Base-by-base conservation (phyloP, 2,797 vertebrate species). In the Anguilla megastoma region DNA sequence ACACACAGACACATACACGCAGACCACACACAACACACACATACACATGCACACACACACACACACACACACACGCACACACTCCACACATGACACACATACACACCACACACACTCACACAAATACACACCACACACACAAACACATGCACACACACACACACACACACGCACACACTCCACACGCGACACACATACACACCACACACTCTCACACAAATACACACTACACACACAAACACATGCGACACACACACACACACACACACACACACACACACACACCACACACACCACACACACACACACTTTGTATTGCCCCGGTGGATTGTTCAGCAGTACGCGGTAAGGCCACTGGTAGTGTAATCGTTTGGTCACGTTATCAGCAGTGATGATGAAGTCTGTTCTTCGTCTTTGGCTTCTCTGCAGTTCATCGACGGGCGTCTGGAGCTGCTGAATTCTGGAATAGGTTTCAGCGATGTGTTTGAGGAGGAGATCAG, bases 401-500 rank as follows among this genome's bases (percentile, higher is more conserved):
- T 58, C n/a, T n/a, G 48, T 33, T 88, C 33, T 1, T 90, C 90
- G 10, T 58, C 7, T 82, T 41, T 93, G 33, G 86, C 41, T 82
- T 88, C 87, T 12, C 41, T 88, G 50, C 88, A 99, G 98, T 99
- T 99, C 91, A 99, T 99, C 86, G 99, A 99, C 30, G 98, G 97
- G 0, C 97, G 99, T 9, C 94, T 99, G 91, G 98, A 99, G 91
- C 95, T 98, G 87, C 94, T 99, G 86, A 99, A 99, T 91, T 96
- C 97, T 0, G 99, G 99, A 0, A 96, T 98, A 91, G 99, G 99
- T 87, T 99, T 99, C 95, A 99, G 96, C 86, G 99, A 99, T 63
- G 94, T 98, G 87, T 99, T 99, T 93, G 99, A 99, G 92, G 98
- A 99, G 52, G 98, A 99, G 93, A 99, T 99, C 93, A 98, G 96